These are phyloP conservation scores for Chlamydotis undulata DNA, from an alignment of 2,113 vertebrate species.

Conservation along the genomic window DNA sequence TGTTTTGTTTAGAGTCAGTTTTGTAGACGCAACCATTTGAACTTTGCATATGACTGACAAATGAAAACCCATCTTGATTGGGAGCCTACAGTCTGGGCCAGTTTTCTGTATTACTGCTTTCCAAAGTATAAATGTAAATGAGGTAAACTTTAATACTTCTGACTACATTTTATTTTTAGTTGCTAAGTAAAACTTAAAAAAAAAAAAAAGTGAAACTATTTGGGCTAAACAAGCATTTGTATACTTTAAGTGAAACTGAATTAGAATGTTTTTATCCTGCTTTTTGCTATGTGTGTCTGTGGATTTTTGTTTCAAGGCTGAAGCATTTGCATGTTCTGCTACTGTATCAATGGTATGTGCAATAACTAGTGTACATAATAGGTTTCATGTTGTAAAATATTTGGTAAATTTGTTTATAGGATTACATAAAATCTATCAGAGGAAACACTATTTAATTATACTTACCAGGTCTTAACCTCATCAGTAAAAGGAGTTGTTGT, in stretches of 20 bases:
- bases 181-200: not conserved
- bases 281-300: not conserved
- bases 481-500: constrained; percentile 83
- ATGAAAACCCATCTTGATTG: not conserved
- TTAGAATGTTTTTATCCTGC: not conserved
- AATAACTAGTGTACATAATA: not conserved
- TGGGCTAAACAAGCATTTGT: not conserved
- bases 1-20: not conserved
- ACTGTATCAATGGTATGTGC: not conserved
- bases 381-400: not conserved
- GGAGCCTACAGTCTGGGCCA: not conserved
- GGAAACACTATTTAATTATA: not conserved
- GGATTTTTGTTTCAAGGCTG: not conserved
- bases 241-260: not conserved
- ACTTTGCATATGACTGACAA: not conserved
- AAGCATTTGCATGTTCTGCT: not conserved
- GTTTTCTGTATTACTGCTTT: not conserved
- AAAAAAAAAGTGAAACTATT: not conserved
- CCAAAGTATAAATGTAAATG: not conserved
- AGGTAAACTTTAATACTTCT: not conserved
- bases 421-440: not conserved
- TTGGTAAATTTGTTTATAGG: not conserved
- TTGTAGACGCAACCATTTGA: not conserved
- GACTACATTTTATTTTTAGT: not conserved
- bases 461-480: constrained; percentile 72